phyloP scores from a whole-genome alignment of 2,888 invertebrate genomes.

The Elmis aenea region DNA sequence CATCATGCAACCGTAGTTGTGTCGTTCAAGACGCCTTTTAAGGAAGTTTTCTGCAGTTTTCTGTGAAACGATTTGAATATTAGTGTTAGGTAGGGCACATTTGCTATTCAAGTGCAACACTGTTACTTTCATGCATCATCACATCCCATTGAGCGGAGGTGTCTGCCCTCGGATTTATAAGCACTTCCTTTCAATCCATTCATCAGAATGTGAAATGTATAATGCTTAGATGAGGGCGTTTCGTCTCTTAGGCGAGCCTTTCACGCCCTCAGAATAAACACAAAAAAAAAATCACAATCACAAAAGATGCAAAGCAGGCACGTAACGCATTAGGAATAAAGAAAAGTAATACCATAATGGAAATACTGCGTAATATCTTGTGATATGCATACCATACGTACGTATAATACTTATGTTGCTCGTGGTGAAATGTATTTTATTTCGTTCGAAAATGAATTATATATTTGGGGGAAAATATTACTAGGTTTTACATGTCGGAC shows the following conservation, averaged over 20 bases:
- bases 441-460: no score
- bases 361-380: no score
- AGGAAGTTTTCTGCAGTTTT: no score
- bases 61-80: no score
- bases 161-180: slow-evolving; percentile 26
- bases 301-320: slow-evolving; percentile 30
- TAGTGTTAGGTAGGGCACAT: slow-evolving; percentile 7
- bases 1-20: no score
- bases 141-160: slow-evolving; percentile 24
- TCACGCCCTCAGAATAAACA: slow-evolving; percentile 26
- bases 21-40: no score
- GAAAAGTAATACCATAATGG: slow-evolving; percentile 10
- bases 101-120: slow-evolving; percentile 23
- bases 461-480: no score
- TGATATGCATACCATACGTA: no score
- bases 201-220: slow-evolving; percentile 26
- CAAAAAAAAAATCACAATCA: slow-evolving; percentile 26
- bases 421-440: no score
- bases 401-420: no score
- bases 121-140: slow-evolving; percentile 26
- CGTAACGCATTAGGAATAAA: slow-evolving; percentile 21
- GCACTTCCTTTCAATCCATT: slow-evolving; percentile 27
- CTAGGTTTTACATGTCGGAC: no score
- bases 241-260: slow-evolving; percentile 22
- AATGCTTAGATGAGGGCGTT: slow-evolving; percentile 25